Base-by-base conservation (phyloP, 2,797 vertebrate genomes). In the Philypnodon macrostomus region DNA sequence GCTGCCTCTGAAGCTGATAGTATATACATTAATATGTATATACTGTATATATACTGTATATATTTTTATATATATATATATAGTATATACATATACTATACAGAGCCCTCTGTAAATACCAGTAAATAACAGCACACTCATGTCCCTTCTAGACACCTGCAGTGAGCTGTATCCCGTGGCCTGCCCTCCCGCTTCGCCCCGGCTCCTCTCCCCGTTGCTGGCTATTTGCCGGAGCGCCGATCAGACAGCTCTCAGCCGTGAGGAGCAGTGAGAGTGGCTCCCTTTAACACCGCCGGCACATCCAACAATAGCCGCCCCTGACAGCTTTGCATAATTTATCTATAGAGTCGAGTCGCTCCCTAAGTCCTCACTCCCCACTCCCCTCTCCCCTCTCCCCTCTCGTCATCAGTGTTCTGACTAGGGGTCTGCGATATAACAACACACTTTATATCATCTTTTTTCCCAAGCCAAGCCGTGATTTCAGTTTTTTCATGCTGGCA, bases 281-380 rank as follows among this genome's bases (percentile, higher is more conserved):
- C 55, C 82, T 87, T 90, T 81, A 77, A 80, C 73, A 79, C 87
- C 85, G 84, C 82, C 85, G 87, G 85, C 60, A 68, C 71, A 75
- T 83, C 89, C 90, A 89, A 92, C 77, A 67, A 92, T 91, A 92
- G 91, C 59, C 83, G 88, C 85, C 90, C 91, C 90, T 92, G 92
- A 90, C 86, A 81, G 88, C 76, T 85, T 91, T 95, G 91, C 94
- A 95, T 96, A 93, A 96, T 95, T 95, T 91, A 95, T 90, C 80
- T 68, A n/a, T n/a, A n/a, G n/a, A 67, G 74, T 84, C 46, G 69
- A 84, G 78, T 79, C 70, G 67, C 77, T 79, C 58, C 57, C 72
- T 54, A 70, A n/a, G n/a, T 78, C 71, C 75, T 80, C 68, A n/a
- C 68, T 68, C 58, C 70, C 73, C 65, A 53, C 67, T 66, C 47